A percentile compares a stretch with the other conserved stretches of the same genome.
phyloP scores from a whole-genome alignment of 2,797 vertebrate genomes.

The Darevskia mixta region DNA sequence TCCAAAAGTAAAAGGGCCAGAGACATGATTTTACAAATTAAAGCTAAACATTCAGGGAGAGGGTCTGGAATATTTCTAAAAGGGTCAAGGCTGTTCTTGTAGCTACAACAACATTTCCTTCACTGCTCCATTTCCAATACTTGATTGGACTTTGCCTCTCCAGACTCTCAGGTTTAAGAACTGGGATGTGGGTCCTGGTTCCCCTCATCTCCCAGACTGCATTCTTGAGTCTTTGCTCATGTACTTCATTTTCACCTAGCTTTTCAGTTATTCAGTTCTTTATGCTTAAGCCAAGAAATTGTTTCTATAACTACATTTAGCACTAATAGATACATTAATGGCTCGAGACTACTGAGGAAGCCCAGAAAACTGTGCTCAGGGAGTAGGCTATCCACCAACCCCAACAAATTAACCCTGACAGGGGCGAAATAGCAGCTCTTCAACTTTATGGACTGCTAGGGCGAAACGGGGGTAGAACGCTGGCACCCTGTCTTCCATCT shows the following conservation, averaged over 20 bases:
- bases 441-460: no score
- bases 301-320: no score
- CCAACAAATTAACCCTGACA: no score
- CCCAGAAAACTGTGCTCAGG: no score
- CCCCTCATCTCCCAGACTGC: background rate
- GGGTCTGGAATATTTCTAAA: background rate
- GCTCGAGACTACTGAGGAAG: no score
- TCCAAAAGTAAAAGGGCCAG: background rate
- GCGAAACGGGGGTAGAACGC: no score
- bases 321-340: no score
- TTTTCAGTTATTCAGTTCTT: background rate
- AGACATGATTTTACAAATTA: background rate
- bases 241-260: background rate
- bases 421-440: no score
- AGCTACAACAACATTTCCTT: background rate
- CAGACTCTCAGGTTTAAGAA: background rate
- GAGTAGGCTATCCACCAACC: no score
- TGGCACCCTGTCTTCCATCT: no score
- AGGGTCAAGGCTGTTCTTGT: background rate
- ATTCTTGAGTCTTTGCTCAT: background rate
- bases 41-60: background rate
- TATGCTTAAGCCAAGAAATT: no score
- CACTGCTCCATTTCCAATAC: background rate
- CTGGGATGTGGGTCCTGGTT: background rate
- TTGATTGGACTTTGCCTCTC: background rate